Evolutionary conservation across 2,888 invertebrate genomes (phyloP).

Genomic region (Resseliella maxima): DNA sequence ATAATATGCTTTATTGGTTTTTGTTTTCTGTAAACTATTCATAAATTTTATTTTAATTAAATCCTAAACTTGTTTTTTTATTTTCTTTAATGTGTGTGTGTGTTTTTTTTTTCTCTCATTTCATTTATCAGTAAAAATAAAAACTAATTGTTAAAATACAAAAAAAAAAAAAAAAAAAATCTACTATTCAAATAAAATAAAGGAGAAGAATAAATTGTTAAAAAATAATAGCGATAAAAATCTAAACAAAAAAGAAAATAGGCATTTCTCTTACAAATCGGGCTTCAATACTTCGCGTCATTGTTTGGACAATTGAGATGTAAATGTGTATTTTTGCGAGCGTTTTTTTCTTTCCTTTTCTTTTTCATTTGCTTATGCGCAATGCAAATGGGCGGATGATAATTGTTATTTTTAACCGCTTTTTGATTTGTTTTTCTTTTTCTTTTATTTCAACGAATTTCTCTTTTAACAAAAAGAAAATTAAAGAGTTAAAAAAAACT

Average conservation of each 20-base stretch:
- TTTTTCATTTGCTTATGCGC: too few species aligned
- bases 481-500: too few species aligned
- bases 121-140: background rate
- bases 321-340: too few species aligned
- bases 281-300: conserved; percentile 9
- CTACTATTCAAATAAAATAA: conserved; percentile 18
- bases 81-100: conserved; percentile 16
- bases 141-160: conserved; percentile 22
- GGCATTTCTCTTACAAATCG: conserved; percentile 31
- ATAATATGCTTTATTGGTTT: conserved; percentile 41
- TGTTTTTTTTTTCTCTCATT: conserved; percentile 1
- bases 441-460: too few species aligned
- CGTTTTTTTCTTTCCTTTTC: too few species aligned
- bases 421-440: too few species aligned
- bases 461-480: too few species aligned
- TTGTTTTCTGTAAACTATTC: conserved; percentile 42
- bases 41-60: conserved; percentile 22
- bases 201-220: conserved; percentile 27
- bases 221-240: conserved; percentile 47
- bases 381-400: too few species aligned
- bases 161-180: conserved; percentile 27
- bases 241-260: conserved; percentile 28
- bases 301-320: background rate
- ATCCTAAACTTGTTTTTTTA: too few species aligned
- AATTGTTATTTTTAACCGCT: too few species aligned